These are phyloP conservation scores for Anagrus nilaparvatae DNA, from an alignment of 1,140 invertebrate genomes.

Conservation along the genomic window DNA sequence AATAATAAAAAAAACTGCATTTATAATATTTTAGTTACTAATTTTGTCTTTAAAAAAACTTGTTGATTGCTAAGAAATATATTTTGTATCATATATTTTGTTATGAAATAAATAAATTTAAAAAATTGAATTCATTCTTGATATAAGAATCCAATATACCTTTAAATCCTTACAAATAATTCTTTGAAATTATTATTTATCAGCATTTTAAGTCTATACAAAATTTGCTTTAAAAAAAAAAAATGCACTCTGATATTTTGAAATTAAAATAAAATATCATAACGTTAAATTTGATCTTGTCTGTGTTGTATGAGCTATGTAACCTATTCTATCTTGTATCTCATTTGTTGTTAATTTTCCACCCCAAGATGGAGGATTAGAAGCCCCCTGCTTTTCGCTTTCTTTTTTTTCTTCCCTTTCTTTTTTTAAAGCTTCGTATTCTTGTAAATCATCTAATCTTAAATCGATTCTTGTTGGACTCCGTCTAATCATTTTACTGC, in stretches of 20 bases:
- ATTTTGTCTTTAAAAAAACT: no score
- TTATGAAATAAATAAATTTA: no score
- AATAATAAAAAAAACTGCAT: no score
- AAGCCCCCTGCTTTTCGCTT: conserved; percentile 37
- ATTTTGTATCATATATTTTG: no score
- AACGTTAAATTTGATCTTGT: conserved; percentile 27
- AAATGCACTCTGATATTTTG: conserved; percentile 6
- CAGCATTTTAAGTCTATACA: no score
- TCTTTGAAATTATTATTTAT: no score
- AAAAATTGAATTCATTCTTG: no score
- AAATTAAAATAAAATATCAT: neutral
- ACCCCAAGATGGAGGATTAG: conserved; percentile 39
- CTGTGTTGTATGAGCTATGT: conserved; percentile 36
- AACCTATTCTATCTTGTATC: conserved; percentile 60
- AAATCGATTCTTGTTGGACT: conserved; percentile 66
- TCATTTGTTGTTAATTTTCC: conserved; percentile 46
- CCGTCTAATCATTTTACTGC: conserved; percentile 58
- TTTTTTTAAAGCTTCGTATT: conserved; percentile 53
- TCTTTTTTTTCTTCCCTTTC: conserved; percentile 44
- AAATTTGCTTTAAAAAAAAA: no score
- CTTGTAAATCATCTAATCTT: conserved; percentile 64
- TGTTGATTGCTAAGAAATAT: no score
- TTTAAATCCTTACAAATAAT: no score
- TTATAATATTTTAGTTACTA: no score
- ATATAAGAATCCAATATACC: no score